Evolutionary conservation across 2,888 invertebrate genomes (phyloP).

Genomic region (Ophion ventricosus): DNA sequence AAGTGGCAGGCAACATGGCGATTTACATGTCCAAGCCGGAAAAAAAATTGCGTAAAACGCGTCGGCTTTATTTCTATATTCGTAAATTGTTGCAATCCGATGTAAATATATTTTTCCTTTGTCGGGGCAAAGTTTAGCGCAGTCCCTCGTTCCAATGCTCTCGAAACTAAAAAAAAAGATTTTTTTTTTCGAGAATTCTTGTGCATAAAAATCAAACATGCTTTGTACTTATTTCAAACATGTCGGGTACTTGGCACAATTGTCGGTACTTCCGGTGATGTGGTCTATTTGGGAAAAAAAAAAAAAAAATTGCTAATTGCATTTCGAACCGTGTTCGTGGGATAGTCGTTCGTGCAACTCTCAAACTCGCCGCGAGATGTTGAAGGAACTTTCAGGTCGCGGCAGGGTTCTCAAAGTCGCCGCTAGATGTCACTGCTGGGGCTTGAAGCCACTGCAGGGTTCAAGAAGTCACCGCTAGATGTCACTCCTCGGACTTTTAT

Average conservation of each 20-base stretch:
- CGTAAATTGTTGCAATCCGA: not conserved
- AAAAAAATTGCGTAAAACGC: no score
- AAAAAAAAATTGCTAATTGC: no score
- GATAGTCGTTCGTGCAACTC: no score
- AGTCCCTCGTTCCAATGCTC: not conserved
- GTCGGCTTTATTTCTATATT: not conserved
- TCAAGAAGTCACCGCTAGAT: not conserved
- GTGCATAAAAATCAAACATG: not conserved
- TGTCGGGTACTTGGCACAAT: not conserved
- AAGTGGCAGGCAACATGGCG: not conserved
- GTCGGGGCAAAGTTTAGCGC: not conserved
- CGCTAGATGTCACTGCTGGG: no score
- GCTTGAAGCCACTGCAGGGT: no score
- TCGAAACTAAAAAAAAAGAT: not conserved
- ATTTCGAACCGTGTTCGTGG: no score
- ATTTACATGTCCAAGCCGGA: not conserved
- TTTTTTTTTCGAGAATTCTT: not conserved
- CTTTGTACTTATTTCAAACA: not conserved
- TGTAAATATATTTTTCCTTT: not conserved
- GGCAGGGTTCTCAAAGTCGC: no score
- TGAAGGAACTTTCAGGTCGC: no score
- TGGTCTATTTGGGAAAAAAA: no score
- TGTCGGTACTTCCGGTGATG: not conserved
- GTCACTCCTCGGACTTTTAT: not conserved
- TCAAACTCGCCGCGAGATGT: no score